Evolutionary conservation across 1,140 invertebrate species (phyloP).

Genomic region (Zaprionus inermis): DNA sequence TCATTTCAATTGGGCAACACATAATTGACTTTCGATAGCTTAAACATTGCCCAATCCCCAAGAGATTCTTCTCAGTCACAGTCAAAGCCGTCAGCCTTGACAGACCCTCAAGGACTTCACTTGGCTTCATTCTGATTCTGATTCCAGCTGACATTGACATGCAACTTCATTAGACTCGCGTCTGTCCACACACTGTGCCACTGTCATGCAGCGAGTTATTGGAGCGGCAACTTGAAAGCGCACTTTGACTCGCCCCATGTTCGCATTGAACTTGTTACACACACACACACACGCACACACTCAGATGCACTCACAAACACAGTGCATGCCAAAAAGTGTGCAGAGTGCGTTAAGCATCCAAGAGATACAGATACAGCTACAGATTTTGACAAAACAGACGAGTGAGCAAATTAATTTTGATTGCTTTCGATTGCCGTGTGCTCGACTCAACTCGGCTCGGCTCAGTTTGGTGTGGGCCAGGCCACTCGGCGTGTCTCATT

Average conservation of each 20-base stretch:
- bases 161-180: constrained; percentile 64
- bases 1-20: constrained; percentile 13
- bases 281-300: background rate
- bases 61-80: background rate
- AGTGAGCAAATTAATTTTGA: constrained; percentile 79
- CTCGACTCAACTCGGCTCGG: constrained; percentile 20
- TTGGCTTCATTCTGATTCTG: constrained; percentile 40
- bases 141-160: constrained; percentile 75
- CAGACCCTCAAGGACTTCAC: constrained; percentile 69
- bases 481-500: constrained; percentile 47
- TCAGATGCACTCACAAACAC: background rate
- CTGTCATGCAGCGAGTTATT: constrained; percentile 54
- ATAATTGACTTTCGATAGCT: constrained; percentile 15
- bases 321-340: constrained; percentile 36
- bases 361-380: constrained; percentile 27
- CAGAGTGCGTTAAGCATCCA: constrained; percentile 58
- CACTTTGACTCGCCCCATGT: constrained; percentile 57
- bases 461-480: constrained; percentile 53
- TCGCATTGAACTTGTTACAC: constrained; percentile 71
- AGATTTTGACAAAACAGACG: constrained; percentile 50
- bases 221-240: constrained; percentile 77
- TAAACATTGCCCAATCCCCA: background rate
- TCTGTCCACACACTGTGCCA: constrained; percentile 15
- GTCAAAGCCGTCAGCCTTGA: constrained; percentile 40
- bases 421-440: constrained; percentile 63